Evolutionary conservation across 2,797 vertebrate genomes (phyloP).

Genomic region (Poliocrania exsul): DNA sequence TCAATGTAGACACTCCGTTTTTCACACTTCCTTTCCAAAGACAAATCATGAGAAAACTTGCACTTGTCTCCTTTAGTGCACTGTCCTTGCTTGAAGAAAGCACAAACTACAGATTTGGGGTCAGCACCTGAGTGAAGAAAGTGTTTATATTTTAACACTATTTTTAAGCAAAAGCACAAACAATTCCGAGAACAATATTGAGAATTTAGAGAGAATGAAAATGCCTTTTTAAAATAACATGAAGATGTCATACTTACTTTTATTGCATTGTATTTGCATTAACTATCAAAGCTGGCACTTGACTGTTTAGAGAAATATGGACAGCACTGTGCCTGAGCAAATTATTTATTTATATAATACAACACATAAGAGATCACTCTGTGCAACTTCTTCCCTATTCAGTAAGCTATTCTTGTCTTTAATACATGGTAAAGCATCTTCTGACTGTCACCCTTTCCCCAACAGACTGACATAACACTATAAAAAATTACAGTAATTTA

Average conservation of each 20-base stretch:
- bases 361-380: background rate
- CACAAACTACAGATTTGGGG: slow-evolving; percentile 97
- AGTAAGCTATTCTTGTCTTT: background rate
- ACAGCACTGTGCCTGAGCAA: background rate
- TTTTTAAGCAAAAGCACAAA: background rate
- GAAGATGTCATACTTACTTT: background rate
- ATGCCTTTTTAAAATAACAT: rapidly evolving
- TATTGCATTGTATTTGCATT: background rate
- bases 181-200: background rate
- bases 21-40: slow-evolving; percentile 95
- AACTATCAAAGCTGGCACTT: background rate
- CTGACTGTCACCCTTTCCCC: background rate
- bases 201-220: background rate
- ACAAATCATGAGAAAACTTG: slow-evolving; percentile 96
- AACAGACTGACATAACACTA: background rate
- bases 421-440: background rate
- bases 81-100: slow-evolving; percentile 98
- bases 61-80: slow-evolving; percentile 98
- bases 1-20: slow-evolving; percentile 96
- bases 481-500: background rate
- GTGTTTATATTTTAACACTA: background rate
- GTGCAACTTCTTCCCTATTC: background rate
- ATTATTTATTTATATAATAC: background rate
- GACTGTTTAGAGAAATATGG: background rate
- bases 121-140: slow-evolving; percentile 85